Evolutionary conservation across 2,113 vertebrate genomes (phyloP).

Genomic region (Malurus elegans): DNA sequence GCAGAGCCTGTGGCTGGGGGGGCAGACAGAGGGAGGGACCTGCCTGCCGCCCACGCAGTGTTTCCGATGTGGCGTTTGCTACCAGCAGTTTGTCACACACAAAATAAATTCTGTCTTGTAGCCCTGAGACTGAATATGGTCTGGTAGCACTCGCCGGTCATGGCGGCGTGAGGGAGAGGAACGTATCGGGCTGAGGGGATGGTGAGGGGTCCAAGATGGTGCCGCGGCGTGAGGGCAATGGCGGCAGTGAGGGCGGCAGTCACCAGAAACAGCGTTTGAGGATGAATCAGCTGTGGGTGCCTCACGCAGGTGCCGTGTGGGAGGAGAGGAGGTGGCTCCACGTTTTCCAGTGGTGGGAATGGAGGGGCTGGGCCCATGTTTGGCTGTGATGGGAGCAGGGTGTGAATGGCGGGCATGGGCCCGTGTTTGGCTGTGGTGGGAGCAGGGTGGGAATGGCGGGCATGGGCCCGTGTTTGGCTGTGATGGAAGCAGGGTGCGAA

Average conservation of each 20-base stretch:
- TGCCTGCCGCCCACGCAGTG: not conserved
- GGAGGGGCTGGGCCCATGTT: not conserved
- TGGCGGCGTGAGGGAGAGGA: not conserved
- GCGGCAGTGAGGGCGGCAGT: accelerated
- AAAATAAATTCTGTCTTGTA: not conserved
- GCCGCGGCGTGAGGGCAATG: accelerated
- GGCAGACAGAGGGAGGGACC: not conserved
- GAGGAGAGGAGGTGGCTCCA: not conserved
- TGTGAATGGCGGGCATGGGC: not conserved
- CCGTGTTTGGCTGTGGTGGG: accelerated
- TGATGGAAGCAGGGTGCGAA: not conserved
- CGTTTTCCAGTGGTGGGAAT: not conserved
- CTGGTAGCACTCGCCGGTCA: accelerated
- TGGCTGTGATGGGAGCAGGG: not conserved
- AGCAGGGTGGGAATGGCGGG: not conserved
- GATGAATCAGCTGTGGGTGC: accelerated
- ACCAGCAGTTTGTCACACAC: not conserved
- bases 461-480: not conserved
- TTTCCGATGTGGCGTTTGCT: constrained; percentile 3
- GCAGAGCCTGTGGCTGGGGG: not conserved
- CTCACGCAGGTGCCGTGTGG: accelerated
- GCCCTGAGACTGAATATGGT: not conserved
- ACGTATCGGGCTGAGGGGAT: not conserved
- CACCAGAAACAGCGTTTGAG: accelerated
- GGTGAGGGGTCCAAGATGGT: not conserved